Base-by-base conservation (phyloP, 2,888 invertebrate genomes). In the Callinectes sapidus region DNA sequence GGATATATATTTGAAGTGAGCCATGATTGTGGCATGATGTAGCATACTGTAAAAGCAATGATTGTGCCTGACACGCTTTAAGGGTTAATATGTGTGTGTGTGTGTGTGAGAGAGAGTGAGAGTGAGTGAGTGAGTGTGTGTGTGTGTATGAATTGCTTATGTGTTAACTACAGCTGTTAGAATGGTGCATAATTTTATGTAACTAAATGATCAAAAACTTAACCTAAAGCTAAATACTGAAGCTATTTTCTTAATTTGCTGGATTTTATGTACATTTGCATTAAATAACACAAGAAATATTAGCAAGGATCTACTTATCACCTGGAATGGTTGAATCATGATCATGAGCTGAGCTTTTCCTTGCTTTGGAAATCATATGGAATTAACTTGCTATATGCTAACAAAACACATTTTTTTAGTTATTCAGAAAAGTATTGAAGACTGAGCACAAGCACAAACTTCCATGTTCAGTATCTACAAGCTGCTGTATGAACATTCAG, bases 391-490 rank as follows among this genome's bases (percentile, higher is more conserved):
- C 28, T 10, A n/a, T 28, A n/a, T 13, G 8, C 71, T 28, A 71
- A 13, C n/a, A 71, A 71, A 71, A 13, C 61, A 61, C 23, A 61
- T n/a, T 71, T n/a, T 71, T 81, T 81, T 81, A 81, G 81, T 81
- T 5, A 81, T 32, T 16, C 16, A 81, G 28, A 10, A 61, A 55
- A 32, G 18, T 88, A 61, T 61, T 54, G n/a, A 39, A 55, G 55
- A 55, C n/a, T 61, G 35, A 55, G 88, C 55, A 18, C 23, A 55
- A 55, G 42, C n/a, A 35, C 35, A 61, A 16, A 42, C 23, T 88
- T 32, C 55, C 32, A 88, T 28, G 55, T 32, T 32, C 55, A 55
- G 28, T 16, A 55, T 61, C 54, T 61, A 28, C 39, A 81, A 81
- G 81, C 35, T 13, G 35, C 2, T 77, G 35, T 35, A 32, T 81